These are phyloP conservation scores for Austrolebias charrua DNA, from an alignment of 2,797 vertebrate species.

Conservation along the genomic window DNA sequence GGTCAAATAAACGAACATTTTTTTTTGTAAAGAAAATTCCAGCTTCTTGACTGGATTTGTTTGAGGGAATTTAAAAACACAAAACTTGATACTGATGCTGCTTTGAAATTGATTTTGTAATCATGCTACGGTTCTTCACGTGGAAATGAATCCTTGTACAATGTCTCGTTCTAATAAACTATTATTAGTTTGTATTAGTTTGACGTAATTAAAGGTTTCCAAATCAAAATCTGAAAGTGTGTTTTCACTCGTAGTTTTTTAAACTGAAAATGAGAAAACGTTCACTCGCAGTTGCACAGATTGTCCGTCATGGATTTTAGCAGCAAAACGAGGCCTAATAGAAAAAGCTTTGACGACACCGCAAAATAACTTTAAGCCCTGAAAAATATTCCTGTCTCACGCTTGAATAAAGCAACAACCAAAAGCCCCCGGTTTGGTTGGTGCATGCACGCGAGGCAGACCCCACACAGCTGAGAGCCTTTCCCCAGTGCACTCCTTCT, in stretches of 20 bases:
- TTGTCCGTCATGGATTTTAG: constrained; percentile 38
- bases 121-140: too few relatives aligned
- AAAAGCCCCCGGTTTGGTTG: constrained; percentile 65
- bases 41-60: too few relatives aligned
- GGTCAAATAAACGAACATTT: too few relatives aligned
- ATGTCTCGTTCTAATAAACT: neutral
- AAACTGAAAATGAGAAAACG: constrained; percentile 12
- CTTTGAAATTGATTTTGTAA: too few relatives aligned
- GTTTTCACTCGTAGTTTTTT: constrained; percentile 7
- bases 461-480: constrained; percentile 71
- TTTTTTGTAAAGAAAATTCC: too few relatives aligned
- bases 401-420: constrained; percentile 68
- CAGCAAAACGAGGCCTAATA: constrained; percentile 55
- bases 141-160: too few relatives aligned
- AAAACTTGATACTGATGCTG: too few relatives aligned
- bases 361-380: constrained; percentile 62
- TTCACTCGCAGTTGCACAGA: constrained; percentile 2
- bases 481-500: constrained; percentile 28
- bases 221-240: constrained; percentile 5
- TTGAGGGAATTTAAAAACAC: too few relatives aligned
- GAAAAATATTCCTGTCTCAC: constrained; percentile 67
- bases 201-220: constrained; percentile 2
- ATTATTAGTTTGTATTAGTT: constrained; percentile 9
- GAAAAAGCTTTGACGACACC: constrained; percentile 68
- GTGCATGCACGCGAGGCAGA: constrained; percentile 65